A percentile compares a stretch with the other conserved stretches of the same genome.
These are phyloP conservation scores for Melanotaenia pygmaea DNA, from an alignment of 2,797 vertebrate genomes.

Conservation along the genomic window DNA sequence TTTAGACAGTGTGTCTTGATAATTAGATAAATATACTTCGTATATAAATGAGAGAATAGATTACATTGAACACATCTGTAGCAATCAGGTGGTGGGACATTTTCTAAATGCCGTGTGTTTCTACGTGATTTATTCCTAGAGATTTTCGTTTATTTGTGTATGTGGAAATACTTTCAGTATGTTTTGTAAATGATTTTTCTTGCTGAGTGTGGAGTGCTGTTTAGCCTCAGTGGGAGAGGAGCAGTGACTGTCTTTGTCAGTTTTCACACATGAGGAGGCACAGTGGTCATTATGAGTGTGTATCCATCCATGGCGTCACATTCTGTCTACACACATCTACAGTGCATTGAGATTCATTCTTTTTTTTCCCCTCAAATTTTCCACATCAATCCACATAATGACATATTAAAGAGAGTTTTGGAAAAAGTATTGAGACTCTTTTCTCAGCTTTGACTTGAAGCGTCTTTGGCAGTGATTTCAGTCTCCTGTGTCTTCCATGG, in stretches of 20 bases:
- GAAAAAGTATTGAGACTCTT: neutral
- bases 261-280: slow-evolving; percentile 26
- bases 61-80: no score
- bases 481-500: slow-evolving; percentile 5
- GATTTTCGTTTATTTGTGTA: neutral
- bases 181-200: neutral
- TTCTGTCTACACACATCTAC: slow-evolving; percentile 1
- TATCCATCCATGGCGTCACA: slow-evolving; percentile 12
- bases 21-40: no score
- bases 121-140: neutral
- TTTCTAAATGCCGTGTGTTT: neutral
- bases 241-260: slow-evolving; percentile 28
- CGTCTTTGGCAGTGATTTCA: neutral
- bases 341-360: neutral
- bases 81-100: neutral
- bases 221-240: slow-evolving; percentile 1
- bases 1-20: no score
- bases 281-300: slow-evolving; percentile 20
- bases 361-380: neutral
- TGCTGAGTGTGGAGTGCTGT: neutral
- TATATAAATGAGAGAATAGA: no score
- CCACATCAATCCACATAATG: neutral
- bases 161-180: neutral
- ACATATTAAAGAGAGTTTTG: neutral
- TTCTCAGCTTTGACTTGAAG: neutral